These are phyloP conservation scores for Cetonia aurata DNA, from an alignment of 2,888 invertebrate species.

Conservation along the genomic window DNA sequence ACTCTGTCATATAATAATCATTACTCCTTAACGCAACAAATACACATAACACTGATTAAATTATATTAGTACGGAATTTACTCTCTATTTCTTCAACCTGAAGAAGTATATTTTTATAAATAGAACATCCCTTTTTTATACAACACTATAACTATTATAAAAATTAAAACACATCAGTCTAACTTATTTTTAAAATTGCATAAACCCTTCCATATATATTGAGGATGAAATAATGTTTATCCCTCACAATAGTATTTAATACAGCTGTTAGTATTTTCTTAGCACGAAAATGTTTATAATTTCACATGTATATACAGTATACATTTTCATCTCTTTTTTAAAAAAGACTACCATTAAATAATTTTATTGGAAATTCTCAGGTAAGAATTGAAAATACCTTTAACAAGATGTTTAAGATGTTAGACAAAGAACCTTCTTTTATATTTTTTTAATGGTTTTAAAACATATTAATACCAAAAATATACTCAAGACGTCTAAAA, in stretches of 20 bases:
- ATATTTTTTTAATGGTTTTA: too few species aligned
- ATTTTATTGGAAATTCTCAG: not conserved
- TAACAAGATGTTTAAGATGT: too few species aligned
- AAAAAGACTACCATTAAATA: not conserved
- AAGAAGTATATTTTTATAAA: slow-evolving; percentile 42
- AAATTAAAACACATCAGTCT: slow-evolving; percentile 44
- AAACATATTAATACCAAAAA: too few species aligned
- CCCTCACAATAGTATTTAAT: slow-evolving; percentile 10
- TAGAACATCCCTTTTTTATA: slow-evolving; percentile 43
- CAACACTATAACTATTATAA: slow-evolving; percentile 41
- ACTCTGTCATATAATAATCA: slow-evolving; percentile 42
- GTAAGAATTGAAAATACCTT: not conserved
- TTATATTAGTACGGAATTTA: slow-evolving; percentile 46
- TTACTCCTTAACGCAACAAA: slow-evolving; percentile 45
- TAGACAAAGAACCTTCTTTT: too few species aligned
- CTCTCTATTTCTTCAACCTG: slow-evolving; percentile 42
- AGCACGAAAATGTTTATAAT: slow-evolving; percentile 4
- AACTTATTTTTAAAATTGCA: slow-evolving; percentile 34
- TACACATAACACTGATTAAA: slow-evolving; percentile 47
- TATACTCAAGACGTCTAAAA: too few species aligned
- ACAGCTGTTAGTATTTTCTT: too few species aligned
- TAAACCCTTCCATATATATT: slow-evolving; percentile 22
- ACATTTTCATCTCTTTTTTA: slow-evolving; percentile 2
- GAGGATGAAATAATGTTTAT: slow-evolving; percentile 17
- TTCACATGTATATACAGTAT: slow-evolving; percentile 7